Base-by-base conservation (phyloP, 1,140 invertebrate genomes). In the Mercenaria mercenaria region DNA sequence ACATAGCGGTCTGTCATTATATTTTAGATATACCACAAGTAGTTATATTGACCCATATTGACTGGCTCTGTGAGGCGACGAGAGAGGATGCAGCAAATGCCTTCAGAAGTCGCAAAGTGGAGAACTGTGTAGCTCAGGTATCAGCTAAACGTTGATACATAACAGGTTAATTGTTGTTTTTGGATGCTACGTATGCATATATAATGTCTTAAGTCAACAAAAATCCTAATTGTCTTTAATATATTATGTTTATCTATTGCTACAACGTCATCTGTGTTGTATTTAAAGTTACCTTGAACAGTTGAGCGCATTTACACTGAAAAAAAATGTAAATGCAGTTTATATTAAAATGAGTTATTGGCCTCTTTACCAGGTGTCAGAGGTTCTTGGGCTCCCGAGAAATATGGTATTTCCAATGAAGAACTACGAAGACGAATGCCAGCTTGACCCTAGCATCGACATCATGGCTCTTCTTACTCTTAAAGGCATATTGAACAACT, bases 391-490 rank as follows among this genome's bases (percentile, higher is more conserved):
- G 32, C n/a, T 91, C 20, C 83, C 83, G 13, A 67, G 79, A 26
- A 86, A 85, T 64, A n/a, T 43, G 15, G 34, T 91, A 2, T 79
- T 91, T 43, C 77, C 84, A 13, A 72, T 91, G 59, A 91, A 91
- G 84, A 91, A 91, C 69, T 91, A 91, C 67, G 83, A 88, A 64
- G 13, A 37, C 11, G 89, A 91, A 37, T 82, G 32, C n/a, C 56
- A 91, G 34, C 34, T 81, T 0, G 79, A 91, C 15, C 56, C 23
- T 3, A 69, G 76, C 32, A 64, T 91, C 26, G 64, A 82, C 61
- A 61, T 79, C 23, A 77, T 90, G 37, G 69, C 84, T 20, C 84
- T 90, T 32, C 76, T 82, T 2, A 76, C 76, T 59, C 23, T 90
- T 11, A 56, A 56, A 20, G 72, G 59, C 34, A 81, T 90, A 20